These are phyloP conservation scores for Tenthredo notha DNA, from an alignment of 2,888 invertebrate species.

Conservation along the genomic window DNA sequence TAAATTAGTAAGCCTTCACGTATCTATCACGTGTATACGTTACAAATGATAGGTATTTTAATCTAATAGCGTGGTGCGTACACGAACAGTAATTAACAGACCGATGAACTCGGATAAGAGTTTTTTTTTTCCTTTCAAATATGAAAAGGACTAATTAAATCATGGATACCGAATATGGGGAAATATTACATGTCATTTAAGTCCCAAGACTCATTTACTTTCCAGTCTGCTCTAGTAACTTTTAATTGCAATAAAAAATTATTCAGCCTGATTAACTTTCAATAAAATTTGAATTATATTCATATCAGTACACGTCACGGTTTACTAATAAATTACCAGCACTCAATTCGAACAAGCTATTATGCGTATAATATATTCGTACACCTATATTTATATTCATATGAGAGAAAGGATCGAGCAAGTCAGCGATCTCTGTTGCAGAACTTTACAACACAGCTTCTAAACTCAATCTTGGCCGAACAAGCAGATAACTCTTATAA, in stretches of 20 bases:
- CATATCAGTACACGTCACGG: background rate
- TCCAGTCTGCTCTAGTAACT: background rate
- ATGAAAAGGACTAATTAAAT: background rate
- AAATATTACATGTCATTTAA: background rate
- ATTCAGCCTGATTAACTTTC: background rate
- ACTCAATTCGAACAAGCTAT: background rate
- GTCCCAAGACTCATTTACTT: background rate
- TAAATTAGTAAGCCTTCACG: background rate
- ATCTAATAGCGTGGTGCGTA: background rate
- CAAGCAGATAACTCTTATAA: constrained; percentile 1
- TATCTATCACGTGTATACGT: background rate
- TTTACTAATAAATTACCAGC: background rate
- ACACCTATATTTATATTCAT: background rate
- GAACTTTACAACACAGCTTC: background rate
- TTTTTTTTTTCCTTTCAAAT: background rate
- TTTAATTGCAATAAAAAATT: background rate
- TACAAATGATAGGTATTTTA: background rate
- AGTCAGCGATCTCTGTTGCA: constrained; percentile 36
- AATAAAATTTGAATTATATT: background rate
- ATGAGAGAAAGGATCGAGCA: constrained; percentile 39
- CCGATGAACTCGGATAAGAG: background rate
- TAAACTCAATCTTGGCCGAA: background rate
- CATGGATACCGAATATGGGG: background rate
- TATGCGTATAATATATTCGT: background rate
- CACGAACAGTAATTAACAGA: background rate